These are phyloP conservation scores for Aphaenogaster floridana DNA, from an alignment of 1,140 invertebrate genomes.

Conservation along the genomic window DNA sequence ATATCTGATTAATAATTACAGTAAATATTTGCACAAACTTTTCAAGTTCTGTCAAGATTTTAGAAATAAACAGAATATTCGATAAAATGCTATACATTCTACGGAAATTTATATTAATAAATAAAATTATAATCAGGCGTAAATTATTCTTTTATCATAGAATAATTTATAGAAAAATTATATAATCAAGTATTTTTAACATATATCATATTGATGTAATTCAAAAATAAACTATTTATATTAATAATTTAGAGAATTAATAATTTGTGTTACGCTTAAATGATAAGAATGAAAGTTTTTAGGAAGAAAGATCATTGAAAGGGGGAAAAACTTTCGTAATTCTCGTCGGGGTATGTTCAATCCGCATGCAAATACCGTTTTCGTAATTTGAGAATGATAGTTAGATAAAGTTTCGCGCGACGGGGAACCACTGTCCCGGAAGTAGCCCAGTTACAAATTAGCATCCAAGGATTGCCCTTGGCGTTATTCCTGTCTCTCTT, in stretches of 20 bases:
- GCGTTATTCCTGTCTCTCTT: conserved; percentile 78
- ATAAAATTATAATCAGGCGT: neutral
- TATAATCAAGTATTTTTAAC: conserved; percentile 11
- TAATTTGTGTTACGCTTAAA: neutral
- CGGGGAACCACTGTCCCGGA: conserved; percentile 84
- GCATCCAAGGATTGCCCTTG: conserved; percentile 85
- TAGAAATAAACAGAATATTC: neutral
- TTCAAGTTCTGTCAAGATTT: neutral
- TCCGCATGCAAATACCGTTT: neutral
- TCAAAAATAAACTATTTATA: neutral
- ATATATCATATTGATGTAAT: neutral
- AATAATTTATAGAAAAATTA: neutral
- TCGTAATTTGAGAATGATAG: conserved; percentile 65
- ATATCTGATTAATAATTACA: neutral
- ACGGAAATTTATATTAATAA: neutral
- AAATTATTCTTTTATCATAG: conserved; percentile 7
- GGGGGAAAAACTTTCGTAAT: conserved; percentile 51
- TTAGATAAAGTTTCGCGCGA: conserved; percentile 74
- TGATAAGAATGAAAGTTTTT: conserved; percentile 32
- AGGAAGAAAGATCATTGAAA: neutral
- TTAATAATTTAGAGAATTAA: conserved; percentile 22
- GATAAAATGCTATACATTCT: neutral
- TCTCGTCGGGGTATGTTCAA: neutral
- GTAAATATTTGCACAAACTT: neutral
- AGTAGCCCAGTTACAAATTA: conserved; percentile 86